Percentiles rank a stretch among this genome's conserved stretches.
These are phyloP conservation scores for rabbit (Oryctolagus cuniculus) DNA, from an alignment of 2,113 vertebrate species.

Conservation along the genomic window DNA sequence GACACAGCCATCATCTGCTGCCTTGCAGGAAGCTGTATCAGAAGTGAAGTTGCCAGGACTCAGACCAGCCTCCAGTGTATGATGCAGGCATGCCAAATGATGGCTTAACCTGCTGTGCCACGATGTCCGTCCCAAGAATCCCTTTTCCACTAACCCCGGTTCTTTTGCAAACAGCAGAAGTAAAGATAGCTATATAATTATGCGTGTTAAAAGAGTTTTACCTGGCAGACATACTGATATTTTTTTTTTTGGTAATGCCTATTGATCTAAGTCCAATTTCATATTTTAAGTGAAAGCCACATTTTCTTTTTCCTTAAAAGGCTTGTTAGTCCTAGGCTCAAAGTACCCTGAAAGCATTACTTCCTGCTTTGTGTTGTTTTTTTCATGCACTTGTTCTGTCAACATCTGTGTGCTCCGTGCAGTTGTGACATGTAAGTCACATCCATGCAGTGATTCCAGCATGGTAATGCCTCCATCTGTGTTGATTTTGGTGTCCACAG, in stretches of 20 bases:
- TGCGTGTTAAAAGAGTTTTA: not conserved
- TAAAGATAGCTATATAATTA: not conserved
- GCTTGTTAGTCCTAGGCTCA: not conserved
- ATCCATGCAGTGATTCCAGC: not conserved
- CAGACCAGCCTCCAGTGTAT: too few species aligned
- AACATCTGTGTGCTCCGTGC: rapidly evolving
- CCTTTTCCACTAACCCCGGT: too few species aligned
- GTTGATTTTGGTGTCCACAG: slow-evolving; percentile 83
- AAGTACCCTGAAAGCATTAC: not conserved
- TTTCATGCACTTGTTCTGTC: not conserved
- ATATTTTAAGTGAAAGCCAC: not conserved
- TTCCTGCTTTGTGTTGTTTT: not conserved
- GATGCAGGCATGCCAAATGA: too few species aligned
- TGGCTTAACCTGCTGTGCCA: too few species aligned
- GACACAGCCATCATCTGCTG: too few species aligned
- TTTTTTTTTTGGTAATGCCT: slow-evolving; percentile 60
- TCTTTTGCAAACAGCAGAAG: not conserved
- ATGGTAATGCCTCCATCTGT: not conserved
- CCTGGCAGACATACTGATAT: not conserved
- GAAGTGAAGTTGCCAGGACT: too few species aligned
- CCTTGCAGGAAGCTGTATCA: too few species aligned
- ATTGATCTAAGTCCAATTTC: not conserved
- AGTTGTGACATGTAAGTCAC: rapidly evolving
- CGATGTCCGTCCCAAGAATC: too few species aligned
- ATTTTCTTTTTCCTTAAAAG: not conserved